Conservation (phyloP, 2,888 invertebrate species). For the Deilephila porcellus region DNA sequence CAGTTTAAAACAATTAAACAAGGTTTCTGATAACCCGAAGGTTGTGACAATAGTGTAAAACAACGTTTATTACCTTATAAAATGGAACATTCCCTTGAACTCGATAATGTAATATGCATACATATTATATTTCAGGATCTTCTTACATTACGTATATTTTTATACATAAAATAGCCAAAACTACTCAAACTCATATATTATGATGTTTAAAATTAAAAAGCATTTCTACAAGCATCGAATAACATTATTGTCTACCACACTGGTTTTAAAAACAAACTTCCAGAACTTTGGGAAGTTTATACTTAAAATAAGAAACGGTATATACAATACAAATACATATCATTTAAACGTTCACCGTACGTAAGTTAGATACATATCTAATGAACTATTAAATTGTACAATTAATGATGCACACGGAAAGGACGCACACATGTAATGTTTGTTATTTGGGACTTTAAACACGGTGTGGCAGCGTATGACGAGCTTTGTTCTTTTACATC, state of each 20-base stretch:
- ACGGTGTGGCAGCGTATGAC: slow-evolving; percentile 82
- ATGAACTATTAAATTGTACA: slow-evolving; percentile 32
- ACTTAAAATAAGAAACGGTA: slow-evolving; percentile 34
- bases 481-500: slow-evolving; percentile 65
- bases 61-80: neutral
- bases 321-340: slow-evolving; percentile 41
- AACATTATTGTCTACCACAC: slow-evolving; percentile 38
- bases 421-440: slow-evolving; percentile 42
- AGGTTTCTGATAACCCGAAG: slow-evolving; percentile 1
- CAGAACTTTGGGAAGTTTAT: slow-evolving; percentile 68
- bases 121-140: too few relatives aligned
- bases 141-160: slow-evolving; percentile 28
- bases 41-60: too few relatives aligned
- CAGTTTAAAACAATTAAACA: neutral
- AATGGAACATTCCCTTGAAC: neutral
- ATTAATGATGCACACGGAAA: slow-evolving; percentile 34
- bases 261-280: slow-evolving; percentile 53
- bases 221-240: slow-evolving; percentile 58
- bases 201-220: slow-evolving; percentile 43
- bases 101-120: neutral
- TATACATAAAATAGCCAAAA: slow-evolving; percentile 82
- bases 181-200: slow-evolving; percentile 55
- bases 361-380: slow-evolving; percentile 29
- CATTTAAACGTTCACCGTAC: slow-evolving; percentile 24
- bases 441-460: slow-evolving; percentile 70